Percentiles rank a stretch among this genome's conserved stretches.
Conservation (phyloP, 2,888 invertebrate species). For the Parapristionchus giblindavisi region DNA sequence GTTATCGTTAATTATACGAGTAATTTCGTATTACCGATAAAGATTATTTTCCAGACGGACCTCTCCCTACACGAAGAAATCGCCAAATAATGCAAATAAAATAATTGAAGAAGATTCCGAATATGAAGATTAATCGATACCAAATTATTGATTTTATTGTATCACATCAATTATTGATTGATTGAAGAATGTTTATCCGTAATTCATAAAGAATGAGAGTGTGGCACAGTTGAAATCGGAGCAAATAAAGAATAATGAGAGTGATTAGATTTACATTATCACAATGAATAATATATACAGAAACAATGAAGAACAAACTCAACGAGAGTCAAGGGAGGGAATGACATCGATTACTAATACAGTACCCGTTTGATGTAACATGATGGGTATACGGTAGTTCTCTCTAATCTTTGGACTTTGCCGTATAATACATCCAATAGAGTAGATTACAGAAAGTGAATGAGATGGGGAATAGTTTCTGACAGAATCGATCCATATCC, state of each 20-base stretch:
- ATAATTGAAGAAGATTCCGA: slow-evolving; percentile 24
- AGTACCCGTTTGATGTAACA: too few species aligned
- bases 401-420: slow-evolving; percentile 59
- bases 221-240: slow-evolving; percentile 6
- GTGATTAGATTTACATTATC: neutral
- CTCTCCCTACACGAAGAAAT: neutral
- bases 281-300: neutral
- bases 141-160: neutral
- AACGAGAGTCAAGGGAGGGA: neutral
- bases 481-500: slow-evolving; percentile 68
- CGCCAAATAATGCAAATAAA: neutral
- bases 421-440: slow-evolving; percentile 67
- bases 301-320: neutral
- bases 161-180: neutral
- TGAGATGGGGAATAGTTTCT: slow-evolving; percentile 66
- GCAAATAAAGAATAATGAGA: neutral
- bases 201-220: neutral
- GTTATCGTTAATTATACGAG: neutral
- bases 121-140: neutral
- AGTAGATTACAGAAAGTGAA: slow-evolving; percentile 65
- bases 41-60: neutral
- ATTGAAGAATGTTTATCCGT: neutral
- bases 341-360: neutral
- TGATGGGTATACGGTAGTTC: neutral
- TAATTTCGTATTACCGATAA: neutral